Evolutionary conservation across 2,113 vertebrate species (phyloP).

Genomic region (Forbesichthys papilliferus): DNA sequence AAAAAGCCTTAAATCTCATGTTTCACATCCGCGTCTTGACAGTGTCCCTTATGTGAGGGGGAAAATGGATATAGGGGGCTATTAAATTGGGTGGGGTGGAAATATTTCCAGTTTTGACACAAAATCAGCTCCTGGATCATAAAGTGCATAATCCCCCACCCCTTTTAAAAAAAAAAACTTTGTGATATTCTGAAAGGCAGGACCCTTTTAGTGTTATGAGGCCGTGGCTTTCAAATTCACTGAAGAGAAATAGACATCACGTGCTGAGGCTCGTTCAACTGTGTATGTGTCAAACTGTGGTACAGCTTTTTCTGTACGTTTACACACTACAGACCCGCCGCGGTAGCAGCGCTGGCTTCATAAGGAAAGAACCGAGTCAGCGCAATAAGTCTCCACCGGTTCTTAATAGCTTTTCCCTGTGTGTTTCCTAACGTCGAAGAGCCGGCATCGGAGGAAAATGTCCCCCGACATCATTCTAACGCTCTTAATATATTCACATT

Average conservation of each 20-base stretch:
- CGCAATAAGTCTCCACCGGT: conserved; percentile 5
- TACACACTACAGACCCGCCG: no score
- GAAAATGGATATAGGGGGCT: conserved; percentile 27
- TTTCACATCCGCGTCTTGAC: conserved; percentile 34
- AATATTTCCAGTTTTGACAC: conserved; percentile 41
- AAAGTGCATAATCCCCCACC: conserved; percentile 3
- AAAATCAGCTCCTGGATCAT: conserved; percentile 42
- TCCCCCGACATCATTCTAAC: conserved; percentile 54
- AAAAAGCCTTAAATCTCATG: conserved; percentile 20
- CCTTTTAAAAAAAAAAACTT: neutral
- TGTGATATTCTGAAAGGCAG: neutral
- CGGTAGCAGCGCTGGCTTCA: no score
- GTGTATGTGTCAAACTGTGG: neutral
- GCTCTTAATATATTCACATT: conserved; percentile 39
- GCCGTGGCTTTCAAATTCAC: no score
- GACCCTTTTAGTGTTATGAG: no score
- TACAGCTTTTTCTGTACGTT: no score
- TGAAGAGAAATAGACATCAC: neutral
- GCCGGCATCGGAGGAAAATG: conserved; percentile 13
- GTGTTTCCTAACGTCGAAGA: conserved; percentile 43
- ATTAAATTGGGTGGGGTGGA: conserved; percentile 13
- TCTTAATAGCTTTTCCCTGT: conserved; percentile 65
- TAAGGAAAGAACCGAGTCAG: no score
- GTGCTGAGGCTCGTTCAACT: neutral
- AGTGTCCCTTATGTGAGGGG: conserved; percentile 28